A percentile compares a stretch with the other conserved stretches of the same genome.
Evolutionary conservation across 1,140 invertebrate genomes (phyloP).

Genomic region (Charaxes varanes): DNA sequence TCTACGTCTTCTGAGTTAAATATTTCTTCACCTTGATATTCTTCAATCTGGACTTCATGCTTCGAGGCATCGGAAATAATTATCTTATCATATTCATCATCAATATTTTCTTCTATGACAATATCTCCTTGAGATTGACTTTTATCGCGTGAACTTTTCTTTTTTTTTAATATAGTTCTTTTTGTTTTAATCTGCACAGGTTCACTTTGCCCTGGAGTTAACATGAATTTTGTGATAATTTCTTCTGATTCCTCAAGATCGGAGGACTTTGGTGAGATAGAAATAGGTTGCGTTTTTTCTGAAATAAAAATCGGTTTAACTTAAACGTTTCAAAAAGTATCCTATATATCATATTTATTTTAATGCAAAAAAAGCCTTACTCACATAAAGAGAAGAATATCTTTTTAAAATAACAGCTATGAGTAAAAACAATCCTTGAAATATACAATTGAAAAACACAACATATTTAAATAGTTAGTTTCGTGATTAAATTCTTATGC

Average conservation of each 20-base stretch:
- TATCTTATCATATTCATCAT: slow-evolving; percentile 37
- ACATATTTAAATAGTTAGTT: no score
- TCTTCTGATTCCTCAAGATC: slow-evolving; percentile 74
- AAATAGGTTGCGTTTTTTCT: slow-evolving; percentile 30
- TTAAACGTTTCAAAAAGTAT: neutral
- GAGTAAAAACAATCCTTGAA: no score
- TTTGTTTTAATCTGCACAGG: slow-evolving; percentile 72
- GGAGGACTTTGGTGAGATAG: slow-evolving; percentile 42
- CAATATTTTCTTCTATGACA: slow-evolving; percentile 68
- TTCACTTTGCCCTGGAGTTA: slow-evolving; percentile 61
- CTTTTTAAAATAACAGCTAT: no score
- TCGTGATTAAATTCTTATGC: no score
- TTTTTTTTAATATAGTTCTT: slow-evolving; percentile 71
- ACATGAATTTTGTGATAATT: slow-evolving; percentile 74
- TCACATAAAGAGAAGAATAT: no score
- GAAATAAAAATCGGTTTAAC: slow-evolving; percentile 20
- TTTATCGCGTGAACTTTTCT: slow-evolving; percentile 27
- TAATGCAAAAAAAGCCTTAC: no score
- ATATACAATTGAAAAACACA: no score
- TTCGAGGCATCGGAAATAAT: no score
- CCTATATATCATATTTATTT: neutral
- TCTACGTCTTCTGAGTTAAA: slow-evolving; percentile 18
- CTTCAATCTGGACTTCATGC: slow-evolving; percentile 51
- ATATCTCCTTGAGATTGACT: slow-evolving; percentile 45
- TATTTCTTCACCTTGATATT: slow-evolving; percentile 49